Evolutionary conservation across 2,797 vertebrate species (phyloP).

Genomic region (Menidia menidia): DNA sequence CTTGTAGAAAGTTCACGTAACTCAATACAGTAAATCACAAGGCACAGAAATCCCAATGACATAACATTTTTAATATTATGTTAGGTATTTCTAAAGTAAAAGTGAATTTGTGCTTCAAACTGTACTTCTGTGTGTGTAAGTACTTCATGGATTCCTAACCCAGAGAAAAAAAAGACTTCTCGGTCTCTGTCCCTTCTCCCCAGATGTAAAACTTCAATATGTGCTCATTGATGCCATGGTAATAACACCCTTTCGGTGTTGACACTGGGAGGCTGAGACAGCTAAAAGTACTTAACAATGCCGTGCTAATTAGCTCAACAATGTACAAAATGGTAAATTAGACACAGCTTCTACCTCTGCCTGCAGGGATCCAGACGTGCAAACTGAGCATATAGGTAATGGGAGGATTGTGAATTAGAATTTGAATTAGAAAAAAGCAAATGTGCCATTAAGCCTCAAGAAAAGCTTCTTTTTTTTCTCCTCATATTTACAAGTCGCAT

Average conservation of each 20-base stretch:
- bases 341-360: constrained; percentile 30
- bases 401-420: background rate
- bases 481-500: background rate
- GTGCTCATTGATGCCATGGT: constrained; percentile 59
- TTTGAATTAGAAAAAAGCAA: too few species aligned
- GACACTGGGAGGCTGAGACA: constrained; percentile 26
- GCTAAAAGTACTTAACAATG: constrained; percentile 43
- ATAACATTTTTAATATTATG: background rate
- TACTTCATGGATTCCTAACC: background rate
- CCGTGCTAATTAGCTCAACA: constrained; percentile 56
- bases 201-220: constrained; percentile 54
- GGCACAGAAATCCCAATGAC: too few species aligned
- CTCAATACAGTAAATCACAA: too few species aligned
- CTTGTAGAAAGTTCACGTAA: constrained; percentile 1
- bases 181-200: constrained; percentile 29
- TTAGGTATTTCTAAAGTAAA: constrained; percentile 12
- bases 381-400: constrained; percentile 2
- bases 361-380: constrained; percentile 23
- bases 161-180: constrained; percentile 45
- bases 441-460: too few species aligned
- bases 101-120: constrained; percentile 9
- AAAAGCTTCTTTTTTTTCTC: too few species aligned
- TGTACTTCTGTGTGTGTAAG: background rate
- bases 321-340: constrained; percentile 47
- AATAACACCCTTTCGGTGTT: constrained; percentile 47